Conservation (phyloP, 2,113 vertebrate genomes). For the Eleginops maclovinus region DNA sequence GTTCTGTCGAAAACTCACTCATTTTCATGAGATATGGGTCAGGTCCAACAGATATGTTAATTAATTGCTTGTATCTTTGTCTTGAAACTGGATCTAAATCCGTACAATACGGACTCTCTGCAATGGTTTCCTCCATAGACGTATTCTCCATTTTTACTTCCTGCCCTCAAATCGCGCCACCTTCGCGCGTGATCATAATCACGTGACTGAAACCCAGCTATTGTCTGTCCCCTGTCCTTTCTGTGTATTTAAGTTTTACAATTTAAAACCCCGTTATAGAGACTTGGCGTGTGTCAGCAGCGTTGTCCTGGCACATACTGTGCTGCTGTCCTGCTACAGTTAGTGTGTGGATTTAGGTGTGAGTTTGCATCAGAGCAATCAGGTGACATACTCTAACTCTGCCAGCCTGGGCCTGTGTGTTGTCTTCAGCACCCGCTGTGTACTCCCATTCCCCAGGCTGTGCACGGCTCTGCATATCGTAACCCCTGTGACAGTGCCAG, state of each 20-base stretch:
- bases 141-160: too few species aligned
- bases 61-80: too few species aligned
- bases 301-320: background rate
- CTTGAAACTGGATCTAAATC: too few species aligned
- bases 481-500: constrained; percentile 35
- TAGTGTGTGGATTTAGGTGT: constrained; percentile 6
- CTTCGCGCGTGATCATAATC: too few species aligned
- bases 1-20: too few species aligned
- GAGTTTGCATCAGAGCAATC: constrained; percentile 30
- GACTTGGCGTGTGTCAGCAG: background rate
- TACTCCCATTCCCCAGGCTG: constrained; percentile 18
- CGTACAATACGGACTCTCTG: too few species aligned
- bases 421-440: constrained; percentile 42
- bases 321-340: background rate
- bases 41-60: too few species aligned
- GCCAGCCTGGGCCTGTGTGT: constrained; percentile 14
- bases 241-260: background rate
- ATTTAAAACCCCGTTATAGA: background rate
- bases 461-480: constrained; percentile 38
- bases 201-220: too few species aligned
- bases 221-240: background rate
- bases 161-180: too few species aligned
- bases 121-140: too few species aligned
- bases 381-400: constrained; percentile 40
- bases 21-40: too few species aligned